Evolutionary conservation across 2,113 vertebrate genomes (phyloP).

Genomic region (Caranx melampygus): DNA sequence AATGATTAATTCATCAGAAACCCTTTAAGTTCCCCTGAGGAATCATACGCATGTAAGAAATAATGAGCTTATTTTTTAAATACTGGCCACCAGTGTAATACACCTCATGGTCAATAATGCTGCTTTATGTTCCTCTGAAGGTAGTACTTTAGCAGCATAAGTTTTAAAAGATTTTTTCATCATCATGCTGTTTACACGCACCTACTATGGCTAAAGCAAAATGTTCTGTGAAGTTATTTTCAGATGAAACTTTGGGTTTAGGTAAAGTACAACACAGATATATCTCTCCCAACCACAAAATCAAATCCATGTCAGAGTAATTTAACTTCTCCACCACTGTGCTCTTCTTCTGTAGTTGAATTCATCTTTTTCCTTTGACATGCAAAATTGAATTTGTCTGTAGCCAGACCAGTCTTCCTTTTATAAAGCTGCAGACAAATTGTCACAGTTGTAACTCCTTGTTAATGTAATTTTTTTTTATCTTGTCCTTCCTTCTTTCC

Average conservation of each 20-base stretch:
- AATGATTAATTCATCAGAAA: constrained; percentile 23
- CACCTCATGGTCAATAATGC: neutral
- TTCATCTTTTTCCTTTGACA: constrained; percentile 27
- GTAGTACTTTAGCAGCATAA: neutral
- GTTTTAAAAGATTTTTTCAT: too few relatives aligned
- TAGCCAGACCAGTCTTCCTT: constrained; percentile 12
- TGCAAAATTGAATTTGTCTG: constrained; percentile 28
- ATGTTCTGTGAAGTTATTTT: neutral
- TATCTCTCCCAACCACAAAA: constrained; percentile 1
- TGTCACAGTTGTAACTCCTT: neutral
- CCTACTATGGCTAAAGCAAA: neutral
- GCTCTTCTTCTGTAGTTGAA: neutral
- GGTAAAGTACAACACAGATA: neutral
- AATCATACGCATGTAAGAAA: neutral
- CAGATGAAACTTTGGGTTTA: neutral
- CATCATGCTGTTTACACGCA: too few relatives aligned
- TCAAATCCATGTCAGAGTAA: constrained; percentile 1
- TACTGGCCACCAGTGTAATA: neutral
- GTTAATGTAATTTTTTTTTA: neutral
- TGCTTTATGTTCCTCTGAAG: neutral
- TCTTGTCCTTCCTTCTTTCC: neutral
- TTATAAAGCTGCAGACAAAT: neutral
- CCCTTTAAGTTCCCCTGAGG: neutral
- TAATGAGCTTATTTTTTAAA: neutral
- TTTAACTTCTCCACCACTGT: neutral